These are phyloP conservation scores for Propithecus coquereli DNA, from an alignment of 2,113 vertebrate species.

Conservation along the genomic window DNA sequence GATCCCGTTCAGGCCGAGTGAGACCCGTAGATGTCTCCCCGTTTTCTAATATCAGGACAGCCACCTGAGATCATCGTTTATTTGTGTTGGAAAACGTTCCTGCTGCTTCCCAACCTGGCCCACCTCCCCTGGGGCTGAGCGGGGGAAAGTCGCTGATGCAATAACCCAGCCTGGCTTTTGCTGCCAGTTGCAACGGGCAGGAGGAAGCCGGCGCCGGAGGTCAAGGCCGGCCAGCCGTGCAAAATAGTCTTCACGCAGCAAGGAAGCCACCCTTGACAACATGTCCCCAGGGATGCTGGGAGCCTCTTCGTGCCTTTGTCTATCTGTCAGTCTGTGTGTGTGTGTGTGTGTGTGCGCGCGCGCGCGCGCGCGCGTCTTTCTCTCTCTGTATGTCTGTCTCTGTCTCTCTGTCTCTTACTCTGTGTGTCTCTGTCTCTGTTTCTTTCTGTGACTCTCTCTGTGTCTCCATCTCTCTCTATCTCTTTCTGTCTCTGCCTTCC, in stretches of 20 bases:
- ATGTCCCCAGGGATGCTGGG: rapidly evolving
- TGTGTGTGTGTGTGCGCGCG: background rate
- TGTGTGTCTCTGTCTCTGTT: background rate
- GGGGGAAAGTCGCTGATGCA: background rate
- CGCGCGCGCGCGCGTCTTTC: no score
- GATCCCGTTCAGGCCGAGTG: background rate
- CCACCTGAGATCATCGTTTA: background rate
- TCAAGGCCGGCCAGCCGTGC: background rate
- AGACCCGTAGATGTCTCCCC: background rate
- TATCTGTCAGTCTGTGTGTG: background rate
- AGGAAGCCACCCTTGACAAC: background rate
- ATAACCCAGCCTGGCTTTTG: background rate
- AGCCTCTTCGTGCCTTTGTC: background rate
- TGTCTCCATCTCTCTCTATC: no score
- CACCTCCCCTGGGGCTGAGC: background rate
- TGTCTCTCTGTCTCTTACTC: background rate
- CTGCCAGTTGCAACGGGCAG: background rate
- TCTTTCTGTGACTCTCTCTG: background rate
- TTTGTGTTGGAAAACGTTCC: conserved; percentile 42
- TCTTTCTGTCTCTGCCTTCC: background rate
- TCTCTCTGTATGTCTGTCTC: background rate
- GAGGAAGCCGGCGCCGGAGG: background rate
- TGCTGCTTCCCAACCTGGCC: conserved; percentile 23
- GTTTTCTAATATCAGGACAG: background rate
- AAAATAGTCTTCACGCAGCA: background rate